Conservation (phyloP, 2,797 vertebrate genomes). For the Sardinella longiceps region DNA sequence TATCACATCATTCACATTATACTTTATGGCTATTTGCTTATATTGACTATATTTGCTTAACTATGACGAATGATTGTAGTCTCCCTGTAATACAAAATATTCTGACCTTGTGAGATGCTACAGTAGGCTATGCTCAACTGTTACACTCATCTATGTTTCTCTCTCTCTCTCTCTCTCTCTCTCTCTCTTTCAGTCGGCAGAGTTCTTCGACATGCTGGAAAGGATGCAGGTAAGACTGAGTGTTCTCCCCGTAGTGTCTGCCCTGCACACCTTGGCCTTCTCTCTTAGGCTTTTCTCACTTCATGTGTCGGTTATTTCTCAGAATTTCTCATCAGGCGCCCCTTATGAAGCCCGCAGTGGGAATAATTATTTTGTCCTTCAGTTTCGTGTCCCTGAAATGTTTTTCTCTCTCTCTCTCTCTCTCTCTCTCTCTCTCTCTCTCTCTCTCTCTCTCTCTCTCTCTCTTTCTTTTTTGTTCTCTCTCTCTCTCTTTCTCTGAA, state of each 20-base stretch:
- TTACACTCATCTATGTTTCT: neutral
- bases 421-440: neutral
- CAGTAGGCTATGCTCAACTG: neutral
- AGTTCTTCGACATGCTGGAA: slow-evolving; percentile 99
- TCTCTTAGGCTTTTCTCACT: neutral
- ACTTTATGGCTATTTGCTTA: too few relatives aligned
- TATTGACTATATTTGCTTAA: neutral
- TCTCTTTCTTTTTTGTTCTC: neutral
- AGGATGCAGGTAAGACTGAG: slow-evolving; percentile 90
- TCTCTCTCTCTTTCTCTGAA: neutral
- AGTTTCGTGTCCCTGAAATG: slow-evolving; percentile 29
- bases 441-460: neutral
- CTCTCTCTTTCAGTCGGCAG: slow-evolving; percentile 85
- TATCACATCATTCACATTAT: neutral
- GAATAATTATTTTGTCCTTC: slow-evolving; percentile 37
- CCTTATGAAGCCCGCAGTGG: slow-evolving; percentile 25
- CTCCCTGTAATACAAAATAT: too few relatives aligned
- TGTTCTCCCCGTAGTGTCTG: neutral
- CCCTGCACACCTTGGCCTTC: neutral
- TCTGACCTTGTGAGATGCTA: too few relatives aligned
- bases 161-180: slow-evolving; percentile 30
- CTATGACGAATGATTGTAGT: too few relatives aligned
- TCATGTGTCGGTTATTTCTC: neutral
- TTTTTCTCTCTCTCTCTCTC: neutral
- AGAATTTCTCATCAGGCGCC: slow-evolving; percentile 26